phyloP scores from a whole-genome alignment of 1,140 invertebrate species.

The Pachyrhynchus sulphureomaculatus region DNA sequence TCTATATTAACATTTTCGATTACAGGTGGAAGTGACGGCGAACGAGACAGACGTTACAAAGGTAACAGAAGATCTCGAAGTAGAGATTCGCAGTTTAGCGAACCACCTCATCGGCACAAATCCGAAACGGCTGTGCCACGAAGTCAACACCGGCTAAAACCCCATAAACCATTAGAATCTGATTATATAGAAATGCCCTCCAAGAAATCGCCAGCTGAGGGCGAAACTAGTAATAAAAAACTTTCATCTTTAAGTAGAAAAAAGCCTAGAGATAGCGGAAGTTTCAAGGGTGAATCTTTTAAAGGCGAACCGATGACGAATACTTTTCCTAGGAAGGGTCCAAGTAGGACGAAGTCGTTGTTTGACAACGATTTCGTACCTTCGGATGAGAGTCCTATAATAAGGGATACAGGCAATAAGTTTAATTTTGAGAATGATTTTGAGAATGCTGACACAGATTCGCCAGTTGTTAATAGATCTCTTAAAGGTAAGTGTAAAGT shows the following conservation, averaged over 20 bases:
- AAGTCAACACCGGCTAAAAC: constrained; percentile 32
- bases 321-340: constrained; percentile 43
- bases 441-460: constrained; percentile 34
- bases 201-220: constrained; percentile 33
- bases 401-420: constrained; percentile 16
- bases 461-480: background rate
- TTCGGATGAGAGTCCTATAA: constrained; percentile 39
- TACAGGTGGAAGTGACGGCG: constrained; percentile 47
- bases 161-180: constrained; percentile 35
- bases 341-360: constrained; percentile 54
- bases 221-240: constrained; percentile 38
- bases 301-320: constrained; percentile 35
- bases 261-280: constrained; percentile 44
- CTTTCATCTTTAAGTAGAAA: constrained; percentile 29
- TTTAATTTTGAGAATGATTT: constrained; percentile 45
- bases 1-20: background rate
- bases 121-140: constrained; percentile 28
- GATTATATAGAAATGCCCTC: constrained; percentile 36
- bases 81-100: constrained; percentile 48
- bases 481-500: constrained; percentile 7
- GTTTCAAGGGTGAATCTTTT: too few species aligned
- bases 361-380: constrained; percentile 71
- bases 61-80: constrained; percentile 44
- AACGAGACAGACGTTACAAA: constrained; percentile 48
- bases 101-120: constrained; percentile 45